Evolutionary conservation across 2,888 invertebrate species (phyloP), one percentile per base, ranked within the genome.

Genomic region (Notodonta ziczac): DNA sequence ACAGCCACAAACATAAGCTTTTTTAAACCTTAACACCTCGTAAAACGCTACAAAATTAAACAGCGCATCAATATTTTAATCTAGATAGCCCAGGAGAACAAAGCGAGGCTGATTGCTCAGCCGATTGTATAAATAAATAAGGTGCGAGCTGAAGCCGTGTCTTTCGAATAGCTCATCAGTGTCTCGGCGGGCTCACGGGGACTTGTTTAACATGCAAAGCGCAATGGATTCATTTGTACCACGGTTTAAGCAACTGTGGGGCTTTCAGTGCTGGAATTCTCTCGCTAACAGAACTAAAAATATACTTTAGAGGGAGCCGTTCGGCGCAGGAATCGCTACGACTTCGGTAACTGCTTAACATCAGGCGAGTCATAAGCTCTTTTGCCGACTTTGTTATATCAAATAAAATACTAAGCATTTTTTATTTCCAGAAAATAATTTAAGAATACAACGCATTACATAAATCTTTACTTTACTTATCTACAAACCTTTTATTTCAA

Each of bases 131-230:
- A 75, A 74, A 72, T 77, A 80, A 74, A 66, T 74, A 72, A 61
- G 54, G 56, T 60, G 68, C 60, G 65, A 61, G 67, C 60, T 61
- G 58, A 73, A 69, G 66, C 65, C 59, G 64, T 69, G 78, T 78
- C 80, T 77, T 78, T 78, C 70, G 66, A 61, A 64, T 73, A 75
- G 72, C 81, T 73, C 73, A 79, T 83, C 78, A 78, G 79, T 76
- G 82, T 81, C 81, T 71, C 62, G 74, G 61, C 57, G 61, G 53
- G 54, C 66, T 60, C 62, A 16, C 16, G 65, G 65, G 69, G 67
- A 58, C 44, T 61, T 57, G 66, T 59, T 72, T 74, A 72, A 54
- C 62, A 67, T 69, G 69, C 68, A 69, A 56, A 58, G 56, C 74
- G 69, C 69, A 68, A 64, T 60, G 59, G 59, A 65, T 72, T 69